A percentile compares a stretch with the other conserved stretches of the same genome.
These are phyloP conservation scores for Theretra japonica DNA, from an alignment of 2,888 invertebrate genomes.

Conservation along the genomic window DNA sequence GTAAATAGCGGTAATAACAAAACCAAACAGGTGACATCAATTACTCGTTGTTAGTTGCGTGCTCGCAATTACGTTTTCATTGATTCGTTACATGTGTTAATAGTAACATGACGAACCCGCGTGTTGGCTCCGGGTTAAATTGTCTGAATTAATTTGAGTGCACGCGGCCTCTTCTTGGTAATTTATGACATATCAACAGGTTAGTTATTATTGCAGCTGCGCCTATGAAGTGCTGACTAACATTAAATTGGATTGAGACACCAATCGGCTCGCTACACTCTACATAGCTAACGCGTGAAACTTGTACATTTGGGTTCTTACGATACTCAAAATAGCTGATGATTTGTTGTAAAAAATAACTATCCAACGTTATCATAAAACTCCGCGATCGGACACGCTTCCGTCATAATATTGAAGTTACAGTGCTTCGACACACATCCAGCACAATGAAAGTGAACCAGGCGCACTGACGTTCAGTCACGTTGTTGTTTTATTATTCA, in stretches of 20 bases:
- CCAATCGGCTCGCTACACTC: background rate
- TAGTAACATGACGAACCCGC: constrained; percentile 39
- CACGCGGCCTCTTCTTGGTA: constrained; percentile 61
- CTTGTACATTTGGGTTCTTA: background rate
- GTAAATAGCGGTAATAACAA: constrained; percentile 14
- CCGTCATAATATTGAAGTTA: constrained; percentile 35
- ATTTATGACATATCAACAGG: constrained; percentile 51
- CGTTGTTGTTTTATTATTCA: constrained; percentile 28
- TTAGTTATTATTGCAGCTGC: constrained; percentile 40
- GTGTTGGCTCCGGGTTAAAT: constrained; percentile 54
- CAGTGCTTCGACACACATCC: constrained; percentile 23
- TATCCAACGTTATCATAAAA: constrained; percentile 42
- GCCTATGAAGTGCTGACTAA: constrained; percentile 20
- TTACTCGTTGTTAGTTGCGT: background rate
- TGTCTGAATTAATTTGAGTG: constrained; percentile 70
- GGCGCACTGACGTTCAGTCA: constrained; percentile 1
- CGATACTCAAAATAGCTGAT: background rate
- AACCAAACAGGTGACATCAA: constrained; percentile 27
- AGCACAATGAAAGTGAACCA: constrained; percentile 15
- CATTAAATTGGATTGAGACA: background rate
- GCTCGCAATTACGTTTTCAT: constrained; percentile 35
- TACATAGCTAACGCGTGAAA: background rate
- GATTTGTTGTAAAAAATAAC: constrained; percentile 2
- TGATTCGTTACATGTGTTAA: constrained; percentile 39
- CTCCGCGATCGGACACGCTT: constrained; percentile 41